phyloP scores from a whole-genome alignment of 2,888 invertebrate genomes.

The Lepeophtheirus nordmannii region DNA sequence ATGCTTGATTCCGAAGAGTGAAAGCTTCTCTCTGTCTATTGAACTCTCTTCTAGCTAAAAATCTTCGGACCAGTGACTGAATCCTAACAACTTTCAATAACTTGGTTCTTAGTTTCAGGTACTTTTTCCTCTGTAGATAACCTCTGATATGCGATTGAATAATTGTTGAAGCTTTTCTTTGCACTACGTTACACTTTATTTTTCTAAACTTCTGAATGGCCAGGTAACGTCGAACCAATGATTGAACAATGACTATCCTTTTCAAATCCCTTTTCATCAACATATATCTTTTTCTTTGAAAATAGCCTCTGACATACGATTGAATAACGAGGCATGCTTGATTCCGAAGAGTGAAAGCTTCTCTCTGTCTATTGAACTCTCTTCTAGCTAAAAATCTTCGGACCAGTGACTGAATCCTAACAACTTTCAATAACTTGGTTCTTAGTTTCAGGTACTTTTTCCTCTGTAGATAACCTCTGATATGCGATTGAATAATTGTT shows the following conservation, averaged over 20 bases:
- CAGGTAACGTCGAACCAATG: no score
- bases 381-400: neutral
- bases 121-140: neutral
- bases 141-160: neutral
- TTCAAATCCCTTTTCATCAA: no score
- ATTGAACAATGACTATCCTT: no score
- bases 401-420: neutral
- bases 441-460: no score
- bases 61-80: neutral
- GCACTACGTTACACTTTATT: no score
- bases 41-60: neutral
- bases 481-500: no score
- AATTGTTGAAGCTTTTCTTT: neutral
- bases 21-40: neutral
- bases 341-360: no score
- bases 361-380: neutral
- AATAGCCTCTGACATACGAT: no score
- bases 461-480: no score
- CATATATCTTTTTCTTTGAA: no score
- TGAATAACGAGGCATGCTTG: no score
- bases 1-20: no score
- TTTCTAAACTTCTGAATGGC: neutral
- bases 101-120: neutral
- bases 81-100: neutral
- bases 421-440: neutral